Conservation (phyloP, 2,113 vertebrate genomes). For the Cyanocitta stelleri region DNA sequence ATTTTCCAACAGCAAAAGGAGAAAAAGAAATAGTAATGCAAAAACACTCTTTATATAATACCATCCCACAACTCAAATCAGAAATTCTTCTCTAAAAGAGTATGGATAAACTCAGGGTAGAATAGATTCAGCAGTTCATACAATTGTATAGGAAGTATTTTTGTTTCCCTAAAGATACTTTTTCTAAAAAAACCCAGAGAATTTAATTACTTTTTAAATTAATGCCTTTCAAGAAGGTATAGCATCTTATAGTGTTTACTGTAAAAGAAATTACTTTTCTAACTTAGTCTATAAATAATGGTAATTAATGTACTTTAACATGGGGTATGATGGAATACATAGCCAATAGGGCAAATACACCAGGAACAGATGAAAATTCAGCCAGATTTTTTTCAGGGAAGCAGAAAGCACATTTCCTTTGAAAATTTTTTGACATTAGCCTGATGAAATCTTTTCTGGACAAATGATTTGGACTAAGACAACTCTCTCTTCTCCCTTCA, state of each 20-base stretch:
- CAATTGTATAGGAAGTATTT: neutral
- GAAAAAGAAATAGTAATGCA: neutral
- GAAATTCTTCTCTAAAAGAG: neutral
- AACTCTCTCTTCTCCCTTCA: neutral
- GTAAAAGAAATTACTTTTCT: neutral
- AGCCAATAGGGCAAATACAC: rapidly evolving
- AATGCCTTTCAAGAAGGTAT: neutral
- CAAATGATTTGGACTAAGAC: neutral
- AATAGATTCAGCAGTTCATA: neutral
- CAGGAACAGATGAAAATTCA: neutral
- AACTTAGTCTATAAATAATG: neutral
- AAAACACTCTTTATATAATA: neutral
- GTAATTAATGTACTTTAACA: neutral
- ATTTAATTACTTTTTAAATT: neutral
- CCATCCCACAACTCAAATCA: neutral
- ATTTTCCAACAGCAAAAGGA: neutral
- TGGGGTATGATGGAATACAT: neutral
- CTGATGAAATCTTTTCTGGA: neutral
- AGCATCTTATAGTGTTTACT: neutral
- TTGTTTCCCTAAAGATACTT: neutral
- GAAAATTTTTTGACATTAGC: neutral
- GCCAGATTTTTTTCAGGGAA: neutral
- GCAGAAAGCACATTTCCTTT: neutral
- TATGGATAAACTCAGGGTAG: neutral
- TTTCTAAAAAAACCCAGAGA: neutral